Base-by-base conservation (phyloP, 2,797 vertebrate species). In the Cichlasoma orientale region DNA sequence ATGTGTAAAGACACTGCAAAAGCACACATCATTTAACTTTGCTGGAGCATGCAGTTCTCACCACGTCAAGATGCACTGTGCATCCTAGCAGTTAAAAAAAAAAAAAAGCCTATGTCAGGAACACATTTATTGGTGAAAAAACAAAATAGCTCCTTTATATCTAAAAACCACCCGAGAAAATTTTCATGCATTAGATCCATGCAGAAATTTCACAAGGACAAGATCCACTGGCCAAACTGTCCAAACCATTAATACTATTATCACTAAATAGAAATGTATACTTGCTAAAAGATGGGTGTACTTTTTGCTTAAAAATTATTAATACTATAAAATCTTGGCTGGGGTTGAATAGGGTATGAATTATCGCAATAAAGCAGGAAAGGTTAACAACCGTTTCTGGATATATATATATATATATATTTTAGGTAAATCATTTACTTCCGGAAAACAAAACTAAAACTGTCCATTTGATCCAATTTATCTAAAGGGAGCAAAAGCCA, bases 21-120 rank as follows among this genome's bases (percentile, higher is more conserved):
- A 87, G 85, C 86, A 82, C 77, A 91, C 44, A 56, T 66, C 27
- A 21, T 44, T 81, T 88, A 75, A 85, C 78, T 90, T 89, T 90
- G 92, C 88, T 90, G 90, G 86, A 83, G 82, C 94, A 95, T 95
- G 94, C 94, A 94, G 69, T 75, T 79, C 27, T 81, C 77, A 50
- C 54, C 83, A 82, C 59, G 78, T 70, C 23, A n/a, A 79, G 72
- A 75, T 14, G 66, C 66, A 63, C 27, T 66, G 72, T 3, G 6
- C 52, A 74, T 58, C 73, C 75, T 78, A 81, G 50, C 47, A 73
- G 74, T 36, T 36, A 87, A 56, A 83, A 47, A 47, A 50, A 75
- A 77, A 78, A 55, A 75, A 77, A 78, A 79, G n/a, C 79, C 73
- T 79, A 74, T 13, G 57, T 63, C 56, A 79, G 36, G 72, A 87